phyloP scores from a whole-genome alignment of 1,140 invertebrate species.

The Tetraneura akinire region DNA sequence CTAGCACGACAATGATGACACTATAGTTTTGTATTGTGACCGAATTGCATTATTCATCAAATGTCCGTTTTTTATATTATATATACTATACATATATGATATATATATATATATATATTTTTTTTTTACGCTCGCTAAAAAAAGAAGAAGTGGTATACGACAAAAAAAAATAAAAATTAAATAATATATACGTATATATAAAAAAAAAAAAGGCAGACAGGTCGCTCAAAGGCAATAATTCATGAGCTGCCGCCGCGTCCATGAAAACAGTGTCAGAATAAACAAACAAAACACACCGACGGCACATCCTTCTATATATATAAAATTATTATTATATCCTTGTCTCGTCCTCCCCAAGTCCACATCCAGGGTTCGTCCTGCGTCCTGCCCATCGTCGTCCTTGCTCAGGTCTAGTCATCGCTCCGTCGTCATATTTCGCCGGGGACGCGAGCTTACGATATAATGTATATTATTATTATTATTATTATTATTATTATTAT shows the following conservation, averaged over 20 bases:
- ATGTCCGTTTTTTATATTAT: constrained; percentile 48
- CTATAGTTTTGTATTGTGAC: constrained; percentile 37
- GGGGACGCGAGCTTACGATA: background rate
- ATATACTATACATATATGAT: too few relatives aligned
- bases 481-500: too few relatives aligned
- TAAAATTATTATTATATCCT: too few relatives aligned
- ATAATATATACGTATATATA: background rate
- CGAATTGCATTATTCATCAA: constrained; percentile 46
- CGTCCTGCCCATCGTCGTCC: background rate
- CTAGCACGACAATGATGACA: constrained; percentile 6
- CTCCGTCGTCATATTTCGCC: constrained; percentile 24
- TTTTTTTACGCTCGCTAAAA: constrained; percentile 6
- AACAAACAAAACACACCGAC: constrained; percentile 41
- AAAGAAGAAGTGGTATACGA: background rate
- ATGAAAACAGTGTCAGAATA: constrained; percentile 30
- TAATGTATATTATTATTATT: too few relatives aligned
- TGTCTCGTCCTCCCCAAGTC: too few relatives aligned
- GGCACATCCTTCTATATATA: constrained; percentile 22
- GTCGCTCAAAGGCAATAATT: constrained; percentile 44
- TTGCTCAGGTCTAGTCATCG: constrained; percentile 8
- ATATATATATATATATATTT: too few relatives aligned
- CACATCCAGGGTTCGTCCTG: too few relatives aligned
- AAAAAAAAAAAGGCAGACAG: constrained; percentile 22
- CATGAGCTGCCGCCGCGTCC: constrained; percentile 32
- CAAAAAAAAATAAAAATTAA: too few relatives aligned